Percentiles rank a stretch among this genome's conserved stretches.
phyloP scores from a whole-genome alignment of 2,113 vertebrate genomes.

The Puffinus mauretanicus region DNA sequence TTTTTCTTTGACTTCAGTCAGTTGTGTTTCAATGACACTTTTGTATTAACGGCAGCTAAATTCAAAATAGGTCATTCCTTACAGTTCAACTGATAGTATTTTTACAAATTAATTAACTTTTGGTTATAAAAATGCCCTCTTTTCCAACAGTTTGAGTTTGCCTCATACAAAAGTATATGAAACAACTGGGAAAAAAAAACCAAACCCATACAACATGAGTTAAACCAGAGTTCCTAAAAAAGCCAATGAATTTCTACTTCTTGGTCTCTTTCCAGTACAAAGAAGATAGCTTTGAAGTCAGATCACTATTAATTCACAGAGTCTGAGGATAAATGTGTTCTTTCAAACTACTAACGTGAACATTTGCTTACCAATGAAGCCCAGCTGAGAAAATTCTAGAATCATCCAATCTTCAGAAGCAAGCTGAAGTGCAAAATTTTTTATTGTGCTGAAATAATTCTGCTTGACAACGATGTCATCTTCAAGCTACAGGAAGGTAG shows the following conservation, averaged over 20 bases:
- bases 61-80: background rate
- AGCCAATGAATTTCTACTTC: background rate
- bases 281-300: background rate
- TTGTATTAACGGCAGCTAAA: background rate
- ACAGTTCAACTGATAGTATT: background rate
- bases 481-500: constrained; percentile 84
- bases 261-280: background rate
- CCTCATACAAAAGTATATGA: background rate
- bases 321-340: background rate
- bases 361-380: constrained; percentile 91
- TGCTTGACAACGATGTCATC: constrained; percentile 98
- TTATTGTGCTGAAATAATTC: constrained; percentile 99
- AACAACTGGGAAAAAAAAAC: background rate
- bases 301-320: background rate
- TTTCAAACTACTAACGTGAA: background rate
- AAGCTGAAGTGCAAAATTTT: constrained; percentile 97
- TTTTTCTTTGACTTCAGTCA: background rate
- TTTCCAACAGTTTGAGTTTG: background rate
- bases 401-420: constrained; percentile 99
- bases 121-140: background rate
- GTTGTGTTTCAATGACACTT: background rate
- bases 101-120: background rate
- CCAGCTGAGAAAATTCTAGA: constrained; percentile 97
- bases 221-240: background rate
- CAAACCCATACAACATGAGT: background rate